phyloP scores from a whole-genome alignment of 2,797 vertebrate species.

The Cercopithecus petaurista region DNA sequence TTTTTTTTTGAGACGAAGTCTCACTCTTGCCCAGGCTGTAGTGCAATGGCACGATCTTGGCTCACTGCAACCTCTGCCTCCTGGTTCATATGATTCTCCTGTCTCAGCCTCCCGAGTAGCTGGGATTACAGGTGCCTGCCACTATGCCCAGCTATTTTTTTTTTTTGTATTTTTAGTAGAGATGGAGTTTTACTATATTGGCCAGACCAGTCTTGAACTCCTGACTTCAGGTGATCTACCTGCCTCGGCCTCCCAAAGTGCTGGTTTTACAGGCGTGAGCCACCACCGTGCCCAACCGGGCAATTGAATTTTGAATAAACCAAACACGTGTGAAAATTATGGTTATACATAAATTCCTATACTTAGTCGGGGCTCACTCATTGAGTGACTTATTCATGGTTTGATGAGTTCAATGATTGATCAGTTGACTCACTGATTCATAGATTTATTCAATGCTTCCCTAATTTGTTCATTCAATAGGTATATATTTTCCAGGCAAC shows the following conservation, averaged over 20 bases:
- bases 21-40: background rate
- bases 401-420: background rate
- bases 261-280: background rate
- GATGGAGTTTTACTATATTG: background rate
- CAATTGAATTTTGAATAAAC: background rate
- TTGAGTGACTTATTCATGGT: background rate
- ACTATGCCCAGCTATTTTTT: background rate
- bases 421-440: background rate
- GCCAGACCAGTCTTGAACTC: background rate
- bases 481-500: background rate
- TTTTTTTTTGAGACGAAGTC: background rate
- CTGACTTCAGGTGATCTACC: background rate
- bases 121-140: background rate
- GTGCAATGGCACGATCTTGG: background rate
- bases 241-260: background rate
- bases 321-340: background rate
- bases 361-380: background rate
- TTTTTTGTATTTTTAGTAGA: background rate
- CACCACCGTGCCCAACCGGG: background rate
- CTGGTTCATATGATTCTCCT: background rate
- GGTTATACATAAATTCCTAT: background rate
- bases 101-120: background rate
- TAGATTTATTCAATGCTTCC: background rate
- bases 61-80: background rate
- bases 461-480: background rate